Conservation (phyloP, 1,140 invertebrate species). For the Drosophila neocordata region DNA sequence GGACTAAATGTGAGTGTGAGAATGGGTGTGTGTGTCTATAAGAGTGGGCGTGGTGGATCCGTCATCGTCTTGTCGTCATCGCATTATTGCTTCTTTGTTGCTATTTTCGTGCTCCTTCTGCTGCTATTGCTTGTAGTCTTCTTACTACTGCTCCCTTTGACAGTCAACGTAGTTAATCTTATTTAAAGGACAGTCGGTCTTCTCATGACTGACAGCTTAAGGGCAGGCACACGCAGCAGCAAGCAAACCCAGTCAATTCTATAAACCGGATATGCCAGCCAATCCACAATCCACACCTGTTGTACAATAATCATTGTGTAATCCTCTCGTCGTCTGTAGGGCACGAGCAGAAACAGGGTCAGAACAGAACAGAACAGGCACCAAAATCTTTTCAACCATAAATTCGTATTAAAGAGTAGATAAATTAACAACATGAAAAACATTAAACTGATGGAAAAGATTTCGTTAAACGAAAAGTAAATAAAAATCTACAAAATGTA, state of each 20-base stretch:
- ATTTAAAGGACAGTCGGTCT: conserved; percentile 54
- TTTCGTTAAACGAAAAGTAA: too few relatives aligned
- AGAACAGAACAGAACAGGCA: too few relatives aligned
- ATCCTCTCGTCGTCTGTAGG: conserved; percentile 2
- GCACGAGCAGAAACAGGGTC: background rate
- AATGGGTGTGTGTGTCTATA: conserved; percentile 2
- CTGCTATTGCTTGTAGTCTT: conserved; percentile 14
- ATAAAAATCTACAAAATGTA: too few relatives aligned
- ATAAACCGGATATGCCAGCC: background rate
- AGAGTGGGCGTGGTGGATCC: conserved; percentile 10
- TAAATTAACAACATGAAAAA: background rate
- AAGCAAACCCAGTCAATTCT: conserved; percentile 5
- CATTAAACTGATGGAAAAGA: background rate
- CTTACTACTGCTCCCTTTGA: background rate
- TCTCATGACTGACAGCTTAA: conserved; percentile 34
- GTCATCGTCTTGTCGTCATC: conserved; percentile 42
- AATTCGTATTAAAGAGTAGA: background rate
- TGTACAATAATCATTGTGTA: conserved; percentile 22
- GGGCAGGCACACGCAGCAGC: background rate
- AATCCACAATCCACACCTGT: conserved; percentile 47
- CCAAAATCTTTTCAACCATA: conserved; percentile 8
- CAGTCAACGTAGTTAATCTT: conserved; percentile 60
- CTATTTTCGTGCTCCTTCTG: conserved; percentile 1
- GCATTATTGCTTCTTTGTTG: conserved; percentile 46
- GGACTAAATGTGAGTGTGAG: conserved; percentile 19